Conservation (phyloP, 2,888 invertebrate genomes). For the Drosophila formosana region DNA sequence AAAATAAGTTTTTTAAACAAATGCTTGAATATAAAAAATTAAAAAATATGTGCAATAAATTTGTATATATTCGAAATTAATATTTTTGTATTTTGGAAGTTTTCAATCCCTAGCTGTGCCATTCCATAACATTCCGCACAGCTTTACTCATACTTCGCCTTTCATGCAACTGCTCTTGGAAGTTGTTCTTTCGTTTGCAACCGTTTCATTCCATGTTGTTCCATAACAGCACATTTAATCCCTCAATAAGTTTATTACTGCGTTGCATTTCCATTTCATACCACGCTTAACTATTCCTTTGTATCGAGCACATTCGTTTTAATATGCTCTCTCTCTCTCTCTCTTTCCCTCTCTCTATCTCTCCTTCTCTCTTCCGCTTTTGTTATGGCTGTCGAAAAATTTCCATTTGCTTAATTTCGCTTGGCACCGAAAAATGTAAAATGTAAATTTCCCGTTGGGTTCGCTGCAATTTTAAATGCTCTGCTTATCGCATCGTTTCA, state of each 20-base stretch:
- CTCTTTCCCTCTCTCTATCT: background rate
- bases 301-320: slow-evolving; percentile 20
- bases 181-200: background rate
- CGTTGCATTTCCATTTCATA: slow-evolving; percentile 6
- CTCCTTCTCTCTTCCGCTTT: slow-evolving; percentile 19
- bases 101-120: background rate
- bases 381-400: slow-evolving; percentile 46
- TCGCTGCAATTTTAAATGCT: slow-evolving; percentile 67
- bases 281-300: slow-evolving; percentile 19
- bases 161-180: background rate
- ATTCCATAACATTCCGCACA: background rate
- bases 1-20: no score
- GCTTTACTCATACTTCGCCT: background rate
- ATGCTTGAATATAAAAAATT: no score
- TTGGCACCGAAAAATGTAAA: slow-evolving; percentile 51
- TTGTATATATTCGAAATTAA: no score
- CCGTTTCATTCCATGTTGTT: slow-evolving; percentile 14
- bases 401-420: slow-evolving; percentile 64
- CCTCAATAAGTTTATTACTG: background rate
- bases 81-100: no score
- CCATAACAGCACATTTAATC: background rate
- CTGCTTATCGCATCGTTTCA: slow-evolving; percentile 62
- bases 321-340: background rate
- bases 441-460: slow-evolving; percentile 48
- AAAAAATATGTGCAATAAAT: no score